phyloP scores from a whole-genome alignment of 1,140 invertebrate genomes.

The Teleogryllus occipitalis region DNA sequence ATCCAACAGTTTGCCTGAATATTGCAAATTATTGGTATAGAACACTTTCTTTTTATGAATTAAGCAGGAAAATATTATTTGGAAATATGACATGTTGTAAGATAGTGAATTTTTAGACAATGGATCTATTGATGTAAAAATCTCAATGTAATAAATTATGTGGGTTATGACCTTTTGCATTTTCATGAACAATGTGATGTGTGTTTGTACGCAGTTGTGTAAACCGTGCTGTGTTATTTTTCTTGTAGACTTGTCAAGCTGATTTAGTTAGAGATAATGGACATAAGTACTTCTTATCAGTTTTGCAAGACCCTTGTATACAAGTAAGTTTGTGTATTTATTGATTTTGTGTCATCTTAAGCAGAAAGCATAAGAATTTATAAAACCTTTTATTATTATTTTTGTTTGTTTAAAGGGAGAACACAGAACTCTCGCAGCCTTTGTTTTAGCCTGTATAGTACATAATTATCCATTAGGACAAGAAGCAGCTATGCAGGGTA shows the following conservation, averaged over 20 bases:
- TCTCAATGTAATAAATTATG: too few relatives aligned
- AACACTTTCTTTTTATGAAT: too few relatives aligned
- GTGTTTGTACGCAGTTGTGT: too few relatives aligned
- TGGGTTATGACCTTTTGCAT: too few relatives aligned
- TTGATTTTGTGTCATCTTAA: background rate
- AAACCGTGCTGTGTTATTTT: slow-evolving; percentile 17
- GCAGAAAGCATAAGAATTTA: background rate
- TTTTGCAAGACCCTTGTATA: slow-evolving; percentile 77
- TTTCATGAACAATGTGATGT: too few relatives aligned
- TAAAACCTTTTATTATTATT: background rate
- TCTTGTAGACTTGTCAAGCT: slow-evolving; percentile 76
- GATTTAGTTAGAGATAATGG: slow-evolving; percentile 93
- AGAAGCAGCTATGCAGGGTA: slow-evolving; percentile 77
- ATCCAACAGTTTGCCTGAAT: too few relatives aligned
- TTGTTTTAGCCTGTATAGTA: slow-evolving; percentile 88
- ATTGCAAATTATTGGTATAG: too few relatives aligned
- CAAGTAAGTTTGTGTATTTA: slow-evolving; percentile 48
- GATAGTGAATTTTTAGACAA: too few relatives aligned
- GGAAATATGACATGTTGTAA: too few relatives aligned
- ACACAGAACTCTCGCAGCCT: slow-evolving; percentile 81
- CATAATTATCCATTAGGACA: slow-evolving; percentile 79
- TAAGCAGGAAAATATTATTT: too few relatives aligned
- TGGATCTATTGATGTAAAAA: too few relatives aligned
- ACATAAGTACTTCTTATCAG: slow-evolving; percentile 88
- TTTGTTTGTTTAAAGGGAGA: slow-evolving; percentile 53